Conservation (phyloP, 2,888 invertebrate genomes). For the Ypsolopha scabrella region DNA sequence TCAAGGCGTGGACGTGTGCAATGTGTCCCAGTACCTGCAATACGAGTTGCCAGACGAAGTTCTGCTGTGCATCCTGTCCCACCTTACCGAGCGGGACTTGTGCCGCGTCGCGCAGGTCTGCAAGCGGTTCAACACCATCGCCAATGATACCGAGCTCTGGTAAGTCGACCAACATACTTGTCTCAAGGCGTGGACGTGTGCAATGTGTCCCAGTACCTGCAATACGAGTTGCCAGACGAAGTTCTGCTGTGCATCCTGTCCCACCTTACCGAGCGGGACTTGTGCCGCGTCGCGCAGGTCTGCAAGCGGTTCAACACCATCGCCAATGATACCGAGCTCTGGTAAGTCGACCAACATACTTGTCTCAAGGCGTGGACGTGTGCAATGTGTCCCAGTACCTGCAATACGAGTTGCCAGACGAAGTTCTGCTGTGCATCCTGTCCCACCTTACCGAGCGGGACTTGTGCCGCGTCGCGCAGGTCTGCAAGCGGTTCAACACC, state of each 20-base stretch:
- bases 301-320: slow-evolving; percentile 96
- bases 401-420: slow-evolving; percentile 95
- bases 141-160: slow-evolving; percentile 93
- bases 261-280: slow-evolving; percentile 93
- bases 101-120: slow-evolving; percentile 95
- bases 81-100: slow-evolving; percentile 94
- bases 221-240: slow-evolving; percentile 96
- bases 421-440: slow-evolving; percentile 95
- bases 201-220: slow-evolving; percentile 82
- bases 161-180: too few species aligned
- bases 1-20: slow-evolving; percentile 65
- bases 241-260: slow-evolving; percentile 96
- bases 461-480: slow-evolving; percentile 92
- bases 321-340: slow-evolving; percentile 90
- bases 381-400: slow-evolving; percentile 80
- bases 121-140: slow-evolving; percentile 93
- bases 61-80: slow-evolving; percentile 94
- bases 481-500: slow-evolving; percentile 95
- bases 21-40: slow-evolving; percentile 83
- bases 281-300: slow-evolving; percentile 93
- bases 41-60: slow-evolving; percentile 98
- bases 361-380: slow-evolving; percentile 64
- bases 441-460: slow-evolving; percentile 96
- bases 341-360: too few species aligned
- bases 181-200: slow-evolving; percentile 66